Percentiles rank a stretch among this genome's conserved stretches.
Conservation (phyloP, 2,113 vertebrate genomes). For the Turdus rufiventris region DNA sequence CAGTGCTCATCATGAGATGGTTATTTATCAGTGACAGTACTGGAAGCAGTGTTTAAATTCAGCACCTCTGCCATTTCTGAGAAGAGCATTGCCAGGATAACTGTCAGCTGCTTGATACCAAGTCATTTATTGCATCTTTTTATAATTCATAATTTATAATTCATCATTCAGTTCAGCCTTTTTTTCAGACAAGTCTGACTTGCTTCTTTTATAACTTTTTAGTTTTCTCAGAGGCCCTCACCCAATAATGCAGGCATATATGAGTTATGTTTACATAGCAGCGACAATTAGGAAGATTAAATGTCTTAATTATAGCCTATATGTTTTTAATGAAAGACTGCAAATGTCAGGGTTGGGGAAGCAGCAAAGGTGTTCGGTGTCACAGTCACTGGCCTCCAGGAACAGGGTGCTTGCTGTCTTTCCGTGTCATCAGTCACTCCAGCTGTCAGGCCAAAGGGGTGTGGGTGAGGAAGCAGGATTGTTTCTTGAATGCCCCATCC, state of each 20-base stretch:
- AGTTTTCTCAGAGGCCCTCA: neutral
- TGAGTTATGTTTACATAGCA: neutral
- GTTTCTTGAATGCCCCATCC: neutral
- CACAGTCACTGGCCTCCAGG: neutral
- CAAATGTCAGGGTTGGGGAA: neutral
- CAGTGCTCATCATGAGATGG: neutral
- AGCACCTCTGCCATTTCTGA: neutral
- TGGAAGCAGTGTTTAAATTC: neutral
- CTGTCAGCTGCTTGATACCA: neutral
- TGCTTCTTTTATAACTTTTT: neutral
- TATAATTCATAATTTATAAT: neutral
- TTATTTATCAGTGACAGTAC: neutral
- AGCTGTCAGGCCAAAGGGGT: neutral
- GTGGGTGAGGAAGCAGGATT: neutral
- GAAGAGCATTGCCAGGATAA: neutral
- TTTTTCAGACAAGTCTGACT: neutral
- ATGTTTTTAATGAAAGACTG: neutral
- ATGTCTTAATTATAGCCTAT: neutral
- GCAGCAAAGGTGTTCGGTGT: neutral
- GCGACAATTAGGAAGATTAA: neutral
- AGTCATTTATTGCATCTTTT: neutral
- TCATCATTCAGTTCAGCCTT: neutral
- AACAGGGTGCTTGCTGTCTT: accelerated
- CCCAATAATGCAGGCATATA: neutral
- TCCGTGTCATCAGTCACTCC: neutral